Evolutionary conservation across 1,140 invertebrate genomes (phyloP), one percentile per base, ranked within the genome.

Genomic region (Oreohelix idahoensis): DNA sequence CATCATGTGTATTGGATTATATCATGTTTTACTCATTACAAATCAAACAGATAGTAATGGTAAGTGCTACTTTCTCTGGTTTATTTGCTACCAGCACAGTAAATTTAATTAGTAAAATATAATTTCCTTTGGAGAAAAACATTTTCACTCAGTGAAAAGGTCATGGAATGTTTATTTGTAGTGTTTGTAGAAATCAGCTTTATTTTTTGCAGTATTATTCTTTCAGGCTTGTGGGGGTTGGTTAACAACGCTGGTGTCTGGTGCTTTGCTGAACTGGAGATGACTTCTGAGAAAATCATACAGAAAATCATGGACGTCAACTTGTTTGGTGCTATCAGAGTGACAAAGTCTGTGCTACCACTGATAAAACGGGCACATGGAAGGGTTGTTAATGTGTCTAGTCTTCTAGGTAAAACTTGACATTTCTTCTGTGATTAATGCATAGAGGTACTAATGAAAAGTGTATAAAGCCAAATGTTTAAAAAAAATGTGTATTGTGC

Each of bases 211-310:
- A 8, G 5, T 77, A 10, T n/a, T 78, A 13, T 78, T 35, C 10
- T 58, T 58, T n/a, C 87, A 93, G 93, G 94, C 87, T 93, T 98
- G 51, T 98, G 97, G 97, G 96, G 96, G 23, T 93, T 98, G 53
- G 95, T 98, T 13, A 97, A 98, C 93, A 96, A 97, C 87, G 96
- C 96, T 77, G 96, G 96, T 0, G 92, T 94, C 15, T 92, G 92
- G 75, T 91, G 91, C 63, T 91, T 93, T 75, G 90, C 92, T 11
- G 94, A 94, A 86, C 87, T 94, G n/a, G 94, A 94, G 58, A 91
- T 94, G 93, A 94, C 91, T 84, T 89, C 90, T 29, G 89, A 93
- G 63, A 83, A 84, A 58, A 86, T 93, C 70, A 88, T 90, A 15
- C 86, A 86, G 58, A 89, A 88, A 79, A 83, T 91, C 20, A 81